Evolutionary conservation across 1,140 invertebrate genomes (phyloP), one percentile per base, ranked within the genome.

Genomic region (Drosophila nasuta): DNA sequence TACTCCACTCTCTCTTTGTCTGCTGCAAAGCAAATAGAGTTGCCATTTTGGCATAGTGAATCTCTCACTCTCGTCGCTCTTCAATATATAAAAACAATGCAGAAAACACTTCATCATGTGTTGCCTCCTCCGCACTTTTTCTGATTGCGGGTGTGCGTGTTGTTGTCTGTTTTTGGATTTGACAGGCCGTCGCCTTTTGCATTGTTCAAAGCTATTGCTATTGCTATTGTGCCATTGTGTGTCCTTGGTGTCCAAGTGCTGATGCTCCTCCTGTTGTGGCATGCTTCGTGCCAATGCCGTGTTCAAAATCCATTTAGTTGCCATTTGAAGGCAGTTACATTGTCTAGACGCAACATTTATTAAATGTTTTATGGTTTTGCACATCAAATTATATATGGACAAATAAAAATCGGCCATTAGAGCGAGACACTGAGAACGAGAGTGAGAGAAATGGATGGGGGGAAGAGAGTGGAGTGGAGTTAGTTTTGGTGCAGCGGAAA

Each of bases 331-430:
- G 79, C 88, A 91, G 88, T 91, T 91, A 91, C 78, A 82, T 91
- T 88, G 88, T 91, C 88, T 91, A 91, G 88, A 91, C 88, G 79
- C 79, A 89, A 74, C 86, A 81, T 89, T 89, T 89, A 85, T 89
- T 89, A 89, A 88, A 89, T 89, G 85, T 81, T 89, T 89, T 89
- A 89, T 90, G 85, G 85, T 56, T 81, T 66, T 65, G 71, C 68
- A 81, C 83, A 88, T 83, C 83, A 87, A 88, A 83, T 83, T 83
- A 89, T 83, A 83, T 89, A 82, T 75, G 66, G 80, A 77, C 80
- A 89, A 89, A 87, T 87, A 87, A 73, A 83, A 89, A 89, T 80
- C 57, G 41, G 52, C 75, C 79, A 86, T 86, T 76, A 76, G 67
- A 59, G 8, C 17, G 58, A 54, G 79, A 46, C 38, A 10, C 8